Evolutionary conservation across 2,797 vertebrate genomes (phyloP).

Genomic region (Botia almorhae): DNA sequence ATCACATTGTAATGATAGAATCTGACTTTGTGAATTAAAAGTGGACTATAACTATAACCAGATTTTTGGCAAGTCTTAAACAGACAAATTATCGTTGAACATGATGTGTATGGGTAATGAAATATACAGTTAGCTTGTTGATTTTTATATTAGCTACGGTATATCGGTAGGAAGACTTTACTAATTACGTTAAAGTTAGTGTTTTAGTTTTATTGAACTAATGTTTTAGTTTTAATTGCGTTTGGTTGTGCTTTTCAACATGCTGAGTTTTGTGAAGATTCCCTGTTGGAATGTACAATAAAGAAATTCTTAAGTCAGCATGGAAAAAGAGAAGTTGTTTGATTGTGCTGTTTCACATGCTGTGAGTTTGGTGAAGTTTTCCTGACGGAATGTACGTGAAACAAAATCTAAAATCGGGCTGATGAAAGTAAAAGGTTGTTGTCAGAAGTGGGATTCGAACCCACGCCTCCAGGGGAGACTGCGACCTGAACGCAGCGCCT

Average conservation of each 20-base stretch:
- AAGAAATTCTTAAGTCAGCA: too few species aligned
- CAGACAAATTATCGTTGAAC: not conserved
- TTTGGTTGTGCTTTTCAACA: too few species aligned
- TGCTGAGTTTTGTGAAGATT: too few species aligned
- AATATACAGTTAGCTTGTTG: not conserved
- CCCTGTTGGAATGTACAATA: too few species aligned
- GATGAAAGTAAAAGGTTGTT: not conserved
- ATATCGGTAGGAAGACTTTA: not conserved
- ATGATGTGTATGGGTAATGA: not conserved
- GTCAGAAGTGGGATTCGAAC: constrained; percentile 8
- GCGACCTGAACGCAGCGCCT: constrained; percentile 43
- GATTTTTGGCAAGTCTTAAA: not conserved
- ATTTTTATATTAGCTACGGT: not conserved
- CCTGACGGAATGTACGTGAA: not conserved
- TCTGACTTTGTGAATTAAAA: not conserved
- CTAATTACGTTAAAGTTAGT: not conserved
- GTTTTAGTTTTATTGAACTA: not conserved
- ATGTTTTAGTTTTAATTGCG: too few species aligned
- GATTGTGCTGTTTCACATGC: not conserved
- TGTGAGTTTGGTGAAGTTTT: not conserved
- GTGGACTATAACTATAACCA: not conserved
- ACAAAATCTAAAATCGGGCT: too few species aligned
- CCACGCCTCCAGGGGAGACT: constrained; percentile 41
- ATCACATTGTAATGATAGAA: not conserved
- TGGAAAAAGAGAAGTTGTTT: not conserved